These are phyloP conservation scores for Cephonodes hylas DNA, from an alignment of 2,888 invertebrate species.

Conservation along the genomic window DNA sequence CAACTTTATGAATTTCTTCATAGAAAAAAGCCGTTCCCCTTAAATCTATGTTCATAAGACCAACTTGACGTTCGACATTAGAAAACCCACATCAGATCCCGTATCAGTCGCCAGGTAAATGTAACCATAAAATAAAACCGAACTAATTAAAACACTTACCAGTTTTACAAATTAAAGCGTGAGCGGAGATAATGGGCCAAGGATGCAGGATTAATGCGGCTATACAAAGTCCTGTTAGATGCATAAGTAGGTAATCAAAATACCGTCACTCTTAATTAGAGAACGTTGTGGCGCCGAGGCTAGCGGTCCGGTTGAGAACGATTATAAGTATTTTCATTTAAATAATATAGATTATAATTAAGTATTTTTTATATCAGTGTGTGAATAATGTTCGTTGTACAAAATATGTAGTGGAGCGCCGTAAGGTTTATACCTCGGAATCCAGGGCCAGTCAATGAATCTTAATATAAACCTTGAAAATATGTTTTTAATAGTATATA, in stretches of 20 bases:
- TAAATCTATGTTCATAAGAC: no score
- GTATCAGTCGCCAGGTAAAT: not conserved
- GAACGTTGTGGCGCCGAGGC: constrained; percentile 44
- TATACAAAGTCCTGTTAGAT: constrained; percentile 55
- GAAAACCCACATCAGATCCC: not conserved
- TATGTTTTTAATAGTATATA: no score
- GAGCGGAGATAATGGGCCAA: constrained; percentile 60
- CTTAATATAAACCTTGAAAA: no score
- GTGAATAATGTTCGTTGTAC: no score
- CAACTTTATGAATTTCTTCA: no score
- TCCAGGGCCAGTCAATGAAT: no score
- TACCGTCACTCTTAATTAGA: constrained; percentile 74
- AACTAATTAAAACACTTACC: constrained; percentile 20
- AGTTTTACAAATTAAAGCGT: constrained; percentile 56
- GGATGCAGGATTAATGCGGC: constrained; percentile 63
- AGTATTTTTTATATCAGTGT: no score
- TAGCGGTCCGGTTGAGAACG: constrained; percentile 27
- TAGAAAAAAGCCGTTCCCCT: no score
- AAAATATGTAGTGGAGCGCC: no score
- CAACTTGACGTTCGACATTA: no score
- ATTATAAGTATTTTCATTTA: constrained; percentile 14
- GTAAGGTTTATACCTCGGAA: no score
- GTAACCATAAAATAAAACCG: not conserved
- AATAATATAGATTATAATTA: not conserved
- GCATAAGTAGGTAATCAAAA: constrained; percentile 74